phyloP scores from a whole-genome alignment of 2,797 vertebrate species.

The Anas georgica region DNA sequence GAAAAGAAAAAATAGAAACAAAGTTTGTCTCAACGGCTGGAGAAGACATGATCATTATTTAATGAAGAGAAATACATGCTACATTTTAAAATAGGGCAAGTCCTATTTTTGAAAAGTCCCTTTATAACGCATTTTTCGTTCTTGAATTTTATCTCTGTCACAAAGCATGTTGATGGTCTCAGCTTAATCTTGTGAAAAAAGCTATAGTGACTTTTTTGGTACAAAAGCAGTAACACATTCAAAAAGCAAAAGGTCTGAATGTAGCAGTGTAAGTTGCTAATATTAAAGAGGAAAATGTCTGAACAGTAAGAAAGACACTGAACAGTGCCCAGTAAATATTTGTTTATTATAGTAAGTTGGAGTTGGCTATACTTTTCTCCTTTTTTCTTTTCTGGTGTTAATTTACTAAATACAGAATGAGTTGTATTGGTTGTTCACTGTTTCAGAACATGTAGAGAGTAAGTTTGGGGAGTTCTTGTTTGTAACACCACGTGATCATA shows the following conservation, averaged over 20 bases:
- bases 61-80: background rate
- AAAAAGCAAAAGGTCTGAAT: background rate
- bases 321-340: background rate
- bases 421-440: conserved; percentile 12
- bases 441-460: conserved; percentile 35
- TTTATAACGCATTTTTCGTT: background rate
- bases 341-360: background rate
- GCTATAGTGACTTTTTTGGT: background rate
- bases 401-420: conserved; percentile 52
- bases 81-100: background rate
- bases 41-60: background rate
- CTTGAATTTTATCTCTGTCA: background rate
- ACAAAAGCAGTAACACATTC: background rate
- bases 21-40: background rate
- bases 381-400: background rate
- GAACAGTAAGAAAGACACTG: background rate
- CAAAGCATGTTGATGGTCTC: background rate
- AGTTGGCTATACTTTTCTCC: conserved; percentile 56
- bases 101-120: background rate
- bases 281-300: background rate
- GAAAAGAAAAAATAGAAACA: background rate
- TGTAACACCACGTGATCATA: background rate
- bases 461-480: background rate
- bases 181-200: background rate
- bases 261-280: background rate